Percentiles rank a stretch among this genome's conserved stretches.
phyloP scores from a whole-genome alignment of 2,888 invertebrate species.

The Invenusta paracnida region DNA sequence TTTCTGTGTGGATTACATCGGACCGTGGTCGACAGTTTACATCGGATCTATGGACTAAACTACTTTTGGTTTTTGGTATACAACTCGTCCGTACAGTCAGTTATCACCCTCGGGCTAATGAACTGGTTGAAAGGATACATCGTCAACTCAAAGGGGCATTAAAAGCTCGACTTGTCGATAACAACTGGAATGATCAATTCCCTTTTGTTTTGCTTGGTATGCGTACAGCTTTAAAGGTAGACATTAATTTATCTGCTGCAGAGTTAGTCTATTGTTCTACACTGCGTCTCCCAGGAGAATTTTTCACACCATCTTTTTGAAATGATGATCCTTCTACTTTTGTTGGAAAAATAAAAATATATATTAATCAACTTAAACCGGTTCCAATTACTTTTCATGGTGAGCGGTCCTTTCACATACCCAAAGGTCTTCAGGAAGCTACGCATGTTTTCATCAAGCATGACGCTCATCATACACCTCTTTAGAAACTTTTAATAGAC shows the following conservation, averaged over 20 bases:
- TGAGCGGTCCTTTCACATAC: conserved; percentile 26
- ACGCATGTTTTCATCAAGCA: no score
- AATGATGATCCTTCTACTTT: not conserved
- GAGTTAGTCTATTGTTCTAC: not conserved
- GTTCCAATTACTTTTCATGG: no score
- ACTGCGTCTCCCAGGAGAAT: not conserved
- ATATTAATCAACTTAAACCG: not conserved
- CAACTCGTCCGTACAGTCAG: not conserved
- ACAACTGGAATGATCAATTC: not conserved
- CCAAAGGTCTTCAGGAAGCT: no score
- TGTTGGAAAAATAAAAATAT: not conserved
- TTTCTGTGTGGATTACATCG: not conserved
- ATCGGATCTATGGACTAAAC: not conserved
- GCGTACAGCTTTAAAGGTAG: not conserved
- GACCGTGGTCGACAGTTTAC: no score
- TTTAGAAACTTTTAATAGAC: not conserved
- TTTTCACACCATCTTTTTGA: not conserved
- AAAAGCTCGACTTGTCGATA: no score
- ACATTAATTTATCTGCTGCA: not conserved
- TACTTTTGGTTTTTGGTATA: not conserved
- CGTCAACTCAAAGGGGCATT: not conserved
- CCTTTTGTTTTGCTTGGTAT: conserved; percentile 6
- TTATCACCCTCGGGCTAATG: not conserved
- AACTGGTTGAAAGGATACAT: not conserved
- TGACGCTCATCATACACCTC: not conserved